Evolutionary conservation across 2,888 invertebrate genomes (phyloP), one percentile per base, ranked within the genome.

Genomic region (Ormyrus rosae): DNA sequence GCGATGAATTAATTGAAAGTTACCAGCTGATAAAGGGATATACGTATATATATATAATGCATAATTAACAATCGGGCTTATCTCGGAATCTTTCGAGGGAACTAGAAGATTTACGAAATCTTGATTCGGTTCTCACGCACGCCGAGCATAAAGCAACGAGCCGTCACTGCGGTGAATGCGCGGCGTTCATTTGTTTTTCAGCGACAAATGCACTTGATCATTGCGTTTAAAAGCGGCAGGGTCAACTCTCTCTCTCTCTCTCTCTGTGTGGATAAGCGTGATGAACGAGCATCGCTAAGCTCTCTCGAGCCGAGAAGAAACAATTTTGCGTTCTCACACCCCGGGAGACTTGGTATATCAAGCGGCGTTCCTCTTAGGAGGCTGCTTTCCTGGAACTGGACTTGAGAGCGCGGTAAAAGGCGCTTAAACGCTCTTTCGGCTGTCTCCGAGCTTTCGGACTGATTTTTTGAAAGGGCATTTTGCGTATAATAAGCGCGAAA

Each of bases 261-360:
- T 13, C 13, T 13, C 13, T 13, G 13, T n/a, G 19, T 19, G 77
- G 78, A 78, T 78, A 78, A 78, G 71, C 58, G 9, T 67, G 74
- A 74, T 73, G 58, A 55, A 74, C 51, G 69, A 74, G 67, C 64
- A 2, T 19, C 53, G 61, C 19, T 19, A 6, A 10, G 51, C 19
- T 19, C 45, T 9, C 53, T 50, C 45, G n/a, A 5, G 34, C 1
- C 8, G 48, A 9, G 48, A 58, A 6, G 48, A 50, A 46, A 53
- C 55, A 19, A 68, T 34, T 51, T 67, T 74, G 19, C 34, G 50
- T 58, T 67, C 45, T 64, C 67, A 67, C 50, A 55, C 58, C 58
- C 67, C 6, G 45, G 45, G 48, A 9, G 10, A 34, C 56, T 5
- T 60, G 51, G 7, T 19, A 46, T 58, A 11, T 9, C 50, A 4